Percentiles rank a stretch among this genome's conserved stretches.
Evolutionary conservation across 2,113 vertebrate species (phyloP).

Genomic region (Stigmatopora nigra): DNA sequence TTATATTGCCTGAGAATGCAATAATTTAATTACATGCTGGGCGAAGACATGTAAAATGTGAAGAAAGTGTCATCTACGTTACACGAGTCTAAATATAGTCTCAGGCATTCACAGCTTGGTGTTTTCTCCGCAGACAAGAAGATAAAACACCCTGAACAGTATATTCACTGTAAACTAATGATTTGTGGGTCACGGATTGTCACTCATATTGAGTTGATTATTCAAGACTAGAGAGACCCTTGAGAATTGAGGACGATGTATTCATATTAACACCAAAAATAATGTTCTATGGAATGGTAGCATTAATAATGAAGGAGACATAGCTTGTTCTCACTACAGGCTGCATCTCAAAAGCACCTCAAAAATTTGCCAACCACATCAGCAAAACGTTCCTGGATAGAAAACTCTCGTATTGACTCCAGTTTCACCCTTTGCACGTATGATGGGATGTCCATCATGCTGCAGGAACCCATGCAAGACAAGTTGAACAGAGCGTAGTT

Average conservation of each 20-base stretch:
- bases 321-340: constrained; percentile 17
- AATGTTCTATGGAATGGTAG: constrained; percentile 36
- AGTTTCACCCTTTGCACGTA: constrained; percentile 25
- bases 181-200: constrained; percentile 22
- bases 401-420: constrained; percentile 33
- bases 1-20: background rate
- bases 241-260: constrained; percentile 14
- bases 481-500: constrained; percentile 17
- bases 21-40: background rate
- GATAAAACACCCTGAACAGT: constrained; percentile 8
- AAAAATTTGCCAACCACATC: constrained; percentile 17
- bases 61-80: constrained; percentile 38
- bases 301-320: constrained; percentile 57
- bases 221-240: constrained; percentile 21
- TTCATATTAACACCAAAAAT: constrained; percentile 31
- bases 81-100: constrained; percentile 47
- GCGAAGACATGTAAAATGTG: constrained; percentile 16
- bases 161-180: constrained; percentile 46
- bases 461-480: constrained; percentile 31
- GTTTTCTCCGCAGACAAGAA: constrained; percentile 31
- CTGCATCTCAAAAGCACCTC: constrained; percentile 31
- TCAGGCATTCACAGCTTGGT: constrained; percentile 27
- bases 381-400: constrained; percentile 28
- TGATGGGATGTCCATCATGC: constrained; percentile 8
- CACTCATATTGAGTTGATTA: constrained; percentile 27